These are phyloP conservation scores for Corythaeola cristata DNA, from an alignment of 2,113 vertebrate species.

Conservation along the genomic window DNA sequence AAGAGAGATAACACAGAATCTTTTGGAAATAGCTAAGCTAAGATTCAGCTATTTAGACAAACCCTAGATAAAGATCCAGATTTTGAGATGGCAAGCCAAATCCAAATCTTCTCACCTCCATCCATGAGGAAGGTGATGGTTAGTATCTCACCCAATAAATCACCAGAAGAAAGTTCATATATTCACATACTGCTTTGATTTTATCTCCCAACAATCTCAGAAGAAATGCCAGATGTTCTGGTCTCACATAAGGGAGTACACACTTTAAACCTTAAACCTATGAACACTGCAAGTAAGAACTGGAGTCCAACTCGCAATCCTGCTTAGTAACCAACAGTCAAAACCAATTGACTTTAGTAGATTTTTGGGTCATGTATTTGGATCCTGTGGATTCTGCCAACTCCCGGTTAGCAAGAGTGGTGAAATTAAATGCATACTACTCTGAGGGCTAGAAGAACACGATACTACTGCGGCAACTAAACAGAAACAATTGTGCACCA, in stretches of 20 bases:
- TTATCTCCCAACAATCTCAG: not conserved
- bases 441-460: not conserved
- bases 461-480: not conserved
- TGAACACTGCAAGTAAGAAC: not conserved
- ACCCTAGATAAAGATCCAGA: not conserved
- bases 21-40: not conserved
- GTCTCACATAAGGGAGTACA: not conserved
- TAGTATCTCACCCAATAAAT: not conserved
- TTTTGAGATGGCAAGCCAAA: not conserved
- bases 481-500: not conserved
- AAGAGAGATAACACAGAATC: not conserved
- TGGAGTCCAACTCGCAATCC: not conserved
- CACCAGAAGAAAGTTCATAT: not conserved
- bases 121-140: not conserved
- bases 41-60: not conserved
- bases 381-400: not conserved
- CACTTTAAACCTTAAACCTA: accelerated
- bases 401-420: not conserved
- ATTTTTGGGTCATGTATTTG: not conserved
- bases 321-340: not conserved
- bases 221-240: not conserved
- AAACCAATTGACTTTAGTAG: not conserved
- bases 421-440: not conserved
- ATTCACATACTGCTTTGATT: not conserved
- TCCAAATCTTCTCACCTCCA: not conserved